Percentiles rank a stretch among this genome's conserved stretches.
phyloP scores from a whole-genome alignment of 2,797 vertebrate species.

The Lates japonicus region DNA sequence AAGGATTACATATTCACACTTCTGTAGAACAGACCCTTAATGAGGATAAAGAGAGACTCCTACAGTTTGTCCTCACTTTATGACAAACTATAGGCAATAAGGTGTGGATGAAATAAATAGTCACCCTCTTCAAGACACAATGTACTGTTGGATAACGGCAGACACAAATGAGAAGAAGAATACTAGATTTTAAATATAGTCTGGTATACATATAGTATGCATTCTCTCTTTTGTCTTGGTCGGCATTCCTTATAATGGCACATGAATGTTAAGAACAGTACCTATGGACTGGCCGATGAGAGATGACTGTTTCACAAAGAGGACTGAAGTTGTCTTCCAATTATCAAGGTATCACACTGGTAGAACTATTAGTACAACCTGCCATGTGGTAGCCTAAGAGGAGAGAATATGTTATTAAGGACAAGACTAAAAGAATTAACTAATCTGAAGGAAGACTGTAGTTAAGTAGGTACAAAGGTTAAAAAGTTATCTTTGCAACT shows the following conservation, averaged over 20 bases:
- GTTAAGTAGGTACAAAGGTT: background rate
- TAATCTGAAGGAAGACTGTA: background rate
- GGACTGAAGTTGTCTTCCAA: slow-evolving; percentile 13
- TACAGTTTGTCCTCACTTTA: slow-evolving; percentile 70
- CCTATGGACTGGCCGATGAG: background rate
- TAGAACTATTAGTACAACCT: background rate
- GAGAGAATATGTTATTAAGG: background rate
- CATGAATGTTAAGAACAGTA: background rate
- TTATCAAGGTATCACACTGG: slow-evolving; percentile 15
- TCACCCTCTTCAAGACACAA: slow-evolving; percentile 15
- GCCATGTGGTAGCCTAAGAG: background rate
- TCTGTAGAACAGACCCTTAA: slow-evolving; percentile 81
- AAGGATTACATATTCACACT: slow-evolving; percentile 86
- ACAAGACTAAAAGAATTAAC: background rate
- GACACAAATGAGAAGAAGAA: slow-evolving; percentile 3
- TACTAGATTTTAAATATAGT: background rate
- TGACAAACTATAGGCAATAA: slow-evolving; percentile 80
- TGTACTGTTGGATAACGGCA: background rate
- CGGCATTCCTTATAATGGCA: slow-evolving; percentile 4
- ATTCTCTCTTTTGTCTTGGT: slow-evolving; percentile 8
- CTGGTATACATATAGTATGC: background rate
- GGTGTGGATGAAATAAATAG: slow-evolving; percentile 49
- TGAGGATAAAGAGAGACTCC: slow-evolving; percentile 80
- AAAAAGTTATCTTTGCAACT: background rate
- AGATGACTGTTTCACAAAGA: background rate